Percentiles rank a stretch among this genome's conserved stretches.
Evolutionary conservation across 2,797 vertebrate genomes (phyloP).

Genomic region (Cygnus olor): DNA sequence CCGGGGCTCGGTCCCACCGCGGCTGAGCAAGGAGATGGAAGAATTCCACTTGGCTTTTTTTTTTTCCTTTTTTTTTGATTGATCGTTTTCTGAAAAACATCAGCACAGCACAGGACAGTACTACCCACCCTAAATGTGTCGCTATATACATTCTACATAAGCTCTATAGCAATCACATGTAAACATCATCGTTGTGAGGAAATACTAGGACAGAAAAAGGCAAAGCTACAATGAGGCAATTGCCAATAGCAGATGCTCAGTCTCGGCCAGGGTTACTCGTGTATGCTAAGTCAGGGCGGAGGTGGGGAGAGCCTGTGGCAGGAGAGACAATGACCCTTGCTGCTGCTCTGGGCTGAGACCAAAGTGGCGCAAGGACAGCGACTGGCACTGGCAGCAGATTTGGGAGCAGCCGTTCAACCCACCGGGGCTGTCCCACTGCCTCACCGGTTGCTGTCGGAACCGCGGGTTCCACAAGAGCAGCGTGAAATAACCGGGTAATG

Average conservation of each 20-base stretch:
- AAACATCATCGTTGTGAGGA: conserved; percentile 83
- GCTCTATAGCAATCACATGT: conserved; percentile 84
- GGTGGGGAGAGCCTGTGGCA: not conserved
- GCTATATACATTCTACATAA: conserved; percentile 80
- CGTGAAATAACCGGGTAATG: not conserved
- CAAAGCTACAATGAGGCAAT: conserved; percentile 82
- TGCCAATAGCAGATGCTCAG: conserved; percentile 79
- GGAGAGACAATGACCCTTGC: not conserved
- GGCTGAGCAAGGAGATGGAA: conserved; percentile 80
- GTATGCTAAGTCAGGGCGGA: conserved; percentile 48
- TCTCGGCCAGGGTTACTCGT: conserved; percentile 55
- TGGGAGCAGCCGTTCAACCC: not conserved
- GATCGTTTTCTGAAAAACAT: conserved; percentile 77
- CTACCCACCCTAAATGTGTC: conserved; percentile 75
- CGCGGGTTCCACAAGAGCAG: not conserved
- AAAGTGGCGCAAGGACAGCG: not conserved
- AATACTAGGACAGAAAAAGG: conserved; percentile 83
- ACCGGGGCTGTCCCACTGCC: not conserved
- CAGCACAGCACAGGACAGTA: conserved; percentile 81
- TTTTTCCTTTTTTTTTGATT: conserved; percentile 35
- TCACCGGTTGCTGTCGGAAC: not conserved
- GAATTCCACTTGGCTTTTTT: conserved; percentile 79
- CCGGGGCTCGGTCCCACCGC: not conserved
- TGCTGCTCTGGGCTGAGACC: not conserved
- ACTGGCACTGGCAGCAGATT: fast-evolving